phyloP scores from a whole-genome alignment of 2,113 vertebrate species.

The Lipotes vexillifer region DNA sequence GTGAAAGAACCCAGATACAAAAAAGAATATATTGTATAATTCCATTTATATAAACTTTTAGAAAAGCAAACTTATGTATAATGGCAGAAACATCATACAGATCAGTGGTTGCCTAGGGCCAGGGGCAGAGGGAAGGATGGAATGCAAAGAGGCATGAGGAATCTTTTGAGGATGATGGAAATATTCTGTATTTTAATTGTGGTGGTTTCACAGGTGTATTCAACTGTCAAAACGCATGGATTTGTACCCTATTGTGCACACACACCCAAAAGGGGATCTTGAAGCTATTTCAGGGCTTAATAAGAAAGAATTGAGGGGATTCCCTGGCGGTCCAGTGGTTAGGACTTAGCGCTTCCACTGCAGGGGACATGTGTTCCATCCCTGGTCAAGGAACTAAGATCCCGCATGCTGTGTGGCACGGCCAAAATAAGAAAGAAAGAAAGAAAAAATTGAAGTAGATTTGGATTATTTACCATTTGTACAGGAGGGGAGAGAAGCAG shows the following conservation, averaged over 20 bases:
- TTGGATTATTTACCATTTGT: neutral
- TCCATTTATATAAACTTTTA: constrained; percentile 4
- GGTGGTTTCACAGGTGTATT: neutral
- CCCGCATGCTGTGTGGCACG: neutral
- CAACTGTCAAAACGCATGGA: neutral
- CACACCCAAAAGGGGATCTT: neutral
- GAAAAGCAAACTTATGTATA: neutral
- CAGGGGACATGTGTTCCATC: neutral
- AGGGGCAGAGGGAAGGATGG: neutral
- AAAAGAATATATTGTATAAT: neutral
- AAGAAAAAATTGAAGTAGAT: neutral
- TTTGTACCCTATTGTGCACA: neutral
- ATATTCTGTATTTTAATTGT: constrained; percentile 33
- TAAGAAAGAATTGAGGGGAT: neutral
- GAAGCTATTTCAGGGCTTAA: neutral
- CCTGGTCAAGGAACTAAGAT: neutral
- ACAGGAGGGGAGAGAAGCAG: neutral
- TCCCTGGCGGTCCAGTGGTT: neutral
- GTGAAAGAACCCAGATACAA: neutral
- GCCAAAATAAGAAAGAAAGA: neutral
- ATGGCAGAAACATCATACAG: neutral
- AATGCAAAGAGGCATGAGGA: neutral
- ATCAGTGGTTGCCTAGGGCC: neutral
- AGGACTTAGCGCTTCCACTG: neutral
- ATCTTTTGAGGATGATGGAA: neutral